Percentiles rank a stretch among this genome's conserved stretches.
These are phyloP conservation scores for Ceratitis capitata DNA, from an alignment of 1,140 invertebrate species.

Conservation along the genomic window DNA sequence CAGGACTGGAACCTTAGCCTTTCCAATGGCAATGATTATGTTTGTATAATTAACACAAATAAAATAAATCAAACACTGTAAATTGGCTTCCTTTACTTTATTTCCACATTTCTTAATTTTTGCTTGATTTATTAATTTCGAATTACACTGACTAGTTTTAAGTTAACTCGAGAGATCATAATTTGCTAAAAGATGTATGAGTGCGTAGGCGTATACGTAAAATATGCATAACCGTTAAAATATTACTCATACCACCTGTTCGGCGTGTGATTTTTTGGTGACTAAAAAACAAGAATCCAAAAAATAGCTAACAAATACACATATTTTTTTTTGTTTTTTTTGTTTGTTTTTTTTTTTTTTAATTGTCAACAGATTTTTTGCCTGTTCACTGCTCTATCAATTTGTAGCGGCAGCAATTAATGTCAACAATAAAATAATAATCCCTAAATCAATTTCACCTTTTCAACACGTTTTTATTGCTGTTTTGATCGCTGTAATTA, in stretches of 20 bases:
- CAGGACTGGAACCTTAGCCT: too few relatives aligned
- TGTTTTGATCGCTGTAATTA: background rate
- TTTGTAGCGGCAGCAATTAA: background rate
- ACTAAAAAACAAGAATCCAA: background rate
- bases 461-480: background rate
- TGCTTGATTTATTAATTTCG: too few relatives aligned
- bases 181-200: background rate
- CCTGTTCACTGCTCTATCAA: background rate
- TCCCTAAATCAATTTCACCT: background rate
- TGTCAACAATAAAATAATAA: background rate
- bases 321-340: background rate
- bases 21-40: too few relatives aligned
- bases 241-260: constrained; percentile 6
- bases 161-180: too few relatives aligned
- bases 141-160: too few relatives aligned
- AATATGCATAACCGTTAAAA: background rate
- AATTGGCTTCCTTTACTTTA: too few relatives aligned
- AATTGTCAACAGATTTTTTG: too few relatives aligned
- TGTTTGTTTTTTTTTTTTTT: too few relatives aligned
- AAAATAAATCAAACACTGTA: too few relatives aligned
- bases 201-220: constrained; percentile 12
- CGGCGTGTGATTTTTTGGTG: background rate
- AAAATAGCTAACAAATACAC: background rate
- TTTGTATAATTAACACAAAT: too few relatives aligned
- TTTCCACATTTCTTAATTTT: too few relatives aligned